Evolutionary conservation across 2,113 vertebrate species (phyloP).

Genomic region (Etia nguti): DNA sequence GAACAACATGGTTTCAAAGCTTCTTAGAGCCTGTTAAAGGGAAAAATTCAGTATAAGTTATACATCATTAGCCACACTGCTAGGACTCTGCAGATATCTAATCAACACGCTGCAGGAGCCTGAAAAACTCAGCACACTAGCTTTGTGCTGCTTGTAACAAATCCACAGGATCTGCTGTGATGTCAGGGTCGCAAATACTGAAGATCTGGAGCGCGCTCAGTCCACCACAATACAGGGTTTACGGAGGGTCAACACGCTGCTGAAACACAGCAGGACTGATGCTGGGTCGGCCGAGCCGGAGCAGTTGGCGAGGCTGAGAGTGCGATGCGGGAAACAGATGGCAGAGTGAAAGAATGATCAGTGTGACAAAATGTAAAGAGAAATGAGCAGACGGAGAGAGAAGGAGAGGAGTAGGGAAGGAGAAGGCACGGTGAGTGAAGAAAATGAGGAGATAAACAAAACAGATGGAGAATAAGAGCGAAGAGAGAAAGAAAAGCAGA

Average conservation of each 20-base stretch:
- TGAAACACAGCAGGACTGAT: not conserved
- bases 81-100: not conserved
- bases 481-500: not conserved
- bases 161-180: not conserved
- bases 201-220: not conserved
- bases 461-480: slow-evolving; percentile 15
- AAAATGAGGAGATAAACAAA: not conserved
- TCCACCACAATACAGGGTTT: not conserved
- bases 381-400: slow-evolving; percentile 11
- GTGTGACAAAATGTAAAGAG: slow-evolving; percentile 34
- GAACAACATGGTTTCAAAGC: not conserved
- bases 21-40: not conserved
- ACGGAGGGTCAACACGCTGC: not conserved
- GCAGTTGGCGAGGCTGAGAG: not conserved
- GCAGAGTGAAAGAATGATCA: not conserved
- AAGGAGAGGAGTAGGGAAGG: not conserved
- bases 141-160: not conserved
- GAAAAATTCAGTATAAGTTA: not conserved
- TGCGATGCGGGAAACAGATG: slow-evolving; percentile 30
- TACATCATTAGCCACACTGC: not conserved
- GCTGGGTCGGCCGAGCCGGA: not conserved
- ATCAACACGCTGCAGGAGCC: not conserved
- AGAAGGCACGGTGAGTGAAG: not conserved
- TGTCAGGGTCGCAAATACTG: not conserved
- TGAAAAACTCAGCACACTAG: not conserved